These are phyloP conservation scores for Helobdella robusta DNA, from an alignment of 2,888 invertebrate species.

Conservation along the genomic window DNA sequence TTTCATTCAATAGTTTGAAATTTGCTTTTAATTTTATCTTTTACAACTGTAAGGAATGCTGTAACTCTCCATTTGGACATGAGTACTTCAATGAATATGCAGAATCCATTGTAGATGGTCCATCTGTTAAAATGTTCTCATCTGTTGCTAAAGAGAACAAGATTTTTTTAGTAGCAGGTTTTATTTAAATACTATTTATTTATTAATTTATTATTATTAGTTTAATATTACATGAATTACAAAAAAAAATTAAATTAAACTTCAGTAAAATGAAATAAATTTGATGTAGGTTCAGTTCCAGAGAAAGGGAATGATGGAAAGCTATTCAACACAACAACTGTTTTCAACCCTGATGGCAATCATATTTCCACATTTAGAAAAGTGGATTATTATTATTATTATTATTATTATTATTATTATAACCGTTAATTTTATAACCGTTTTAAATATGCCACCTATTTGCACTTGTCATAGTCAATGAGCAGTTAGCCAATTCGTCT, in stretches of 20 bases:
- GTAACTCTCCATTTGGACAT: constrained; percentile 81
- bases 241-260: not conserved
- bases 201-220: not conserved
- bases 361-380: constrained; percentile 74
- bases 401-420: not conserved
- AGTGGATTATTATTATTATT: constrained; percentile 52
- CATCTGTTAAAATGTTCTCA: constrained; percentile 64
- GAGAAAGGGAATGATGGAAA: constrained; percentile 61
- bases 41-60: constrained; percentile 61
- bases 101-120: constrained; percentile 67
- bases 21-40: not conserved
- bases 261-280: not conserved
- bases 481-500: not conserved
- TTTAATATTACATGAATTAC: not conserved
- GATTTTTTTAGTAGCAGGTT: constrained; percentile 70
- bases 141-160: constrained; percentile 65
- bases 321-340: constrained; percentile 72
- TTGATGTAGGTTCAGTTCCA: constrained; percentile 63
- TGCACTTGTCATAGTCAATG: not conserved
- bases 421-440: not conserved
- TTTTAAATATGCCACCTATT: not conserved
- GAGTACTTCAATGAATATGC: constrained; percentile 72
- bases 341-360: constrained; percentile 70
- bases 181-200: not conserved
- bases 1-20: not conserved